A percentile compares a stretch with the other conserved stretches of the same genome.
Conservation (phyloP, 1,140 invertebrate species). For the Dendroctonus valens region DNA sequence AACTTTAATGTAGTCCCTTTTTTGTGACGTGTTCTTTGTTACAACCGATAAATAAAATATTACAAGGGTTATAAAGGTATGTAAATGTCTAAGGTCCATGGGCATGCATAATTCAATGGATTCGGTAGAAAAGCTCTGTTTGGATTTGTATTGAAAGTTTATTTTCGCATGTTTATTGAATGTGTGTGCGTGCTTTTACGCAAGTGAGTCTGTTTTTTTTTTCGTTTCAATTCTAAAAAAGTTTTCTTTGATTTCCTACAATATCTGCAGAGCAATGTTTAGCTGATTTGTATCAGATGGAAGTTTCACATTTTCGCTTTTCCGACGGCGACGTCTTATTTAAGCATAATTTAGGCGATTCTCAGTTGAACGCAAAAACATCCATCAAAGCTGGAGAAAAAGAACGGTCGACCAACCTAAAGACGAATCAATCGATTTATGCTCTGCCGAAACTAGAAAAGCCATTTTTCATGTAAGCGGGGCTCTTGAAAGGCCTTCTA, state of each 20-base stretch:
- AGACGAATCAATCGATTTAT: slow-evolving; percentile 27
- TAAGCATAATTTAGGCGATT: slow-evolving; percentile 18
- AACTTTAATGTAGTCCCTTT: slow-evolving; percentile 22
- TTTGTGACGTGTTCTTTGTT: slow-evolving; percentile 18
- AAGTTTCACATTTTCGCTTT: not conserved
- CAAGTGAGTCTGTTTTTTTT: too few relatives aligned
- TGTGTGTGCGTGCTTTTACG: too few relatives aligned
- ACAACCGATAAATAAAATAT: slow-evolving; percentile 21
- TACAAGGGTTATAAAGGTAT: slow-evolving; percentile 5
- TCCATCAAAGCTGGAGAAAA: slow-evolving; percentile 15
- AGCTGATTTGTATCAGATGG: too few relatives aligned
- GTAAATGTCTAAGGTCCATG: slow-evolving; percentile 11
- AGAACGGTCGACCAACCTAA: slow-evolving; percentile 8
- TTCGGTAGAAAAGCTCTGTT: too few relatives aligned
- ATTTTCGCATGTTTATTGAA: too few relatives aligned
- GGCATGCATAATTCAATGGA: not conserved
- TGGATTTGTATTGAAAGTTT: too few relatives aligned
- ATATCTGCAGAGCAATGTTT: too few relatives aligned
- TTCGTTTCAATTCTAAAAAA: too few relatives aligned
- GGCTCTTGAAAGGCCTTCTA: slow-evolving; percentile 21
- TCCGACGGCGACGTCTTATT: slow-evolving; percentile 3
- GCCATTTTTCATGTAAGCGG: slow-evolving; percentile 22
- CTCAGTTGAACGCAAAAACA: slow-evolving; percentile 16
- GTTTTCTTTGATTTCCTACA: too few relatives aligned
- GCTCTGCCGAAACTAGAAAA: slow-evolving; percentile 23